Evolutionary conservation across 2,113 vertebrate genomes (phyloP).

Genomic region (Platysteira castanea): DNA sequence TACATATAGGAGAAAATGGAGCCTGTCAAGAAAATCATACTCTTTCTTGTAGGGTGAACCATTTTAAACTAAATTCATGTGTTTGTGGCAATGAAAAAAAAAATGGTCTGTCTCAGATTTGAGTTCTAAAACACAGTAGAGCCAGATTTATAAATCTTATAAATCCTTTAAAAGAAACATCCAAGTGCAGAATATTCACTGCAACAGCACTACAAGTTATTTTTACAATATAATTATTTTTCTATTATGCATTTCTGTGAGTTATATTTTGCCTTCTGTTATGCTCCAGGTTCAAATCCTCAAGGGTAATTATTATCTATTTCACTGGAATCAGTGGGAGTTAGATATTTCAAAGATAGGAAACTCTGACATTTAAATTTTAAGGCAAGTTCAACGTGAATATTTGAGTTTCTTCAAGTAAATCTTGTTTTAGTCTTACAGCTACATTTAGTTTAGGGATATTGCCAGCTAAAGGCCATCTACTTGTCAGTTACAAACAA

Average conservation of each 20-base stretch:
- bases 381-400: background rate
- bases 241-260: background rate
- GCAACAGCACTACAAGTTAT: background rate
- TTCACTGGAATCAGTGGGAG: conserved; percentile 17
- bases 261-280: conserved; percentile 24
- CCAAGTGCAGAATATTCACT: background rate
- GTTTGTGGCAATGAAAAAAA: background rate
- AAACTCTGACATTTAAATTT: conserved; percentile 5
- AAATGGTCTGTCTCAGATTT: background rate
- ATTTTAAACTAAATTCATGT: background rate
- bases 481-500: background rate
- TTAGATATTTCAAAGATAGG: background rate
- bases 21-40: background rate
- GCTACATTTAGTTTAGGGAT: background rate
- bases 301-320: background rate
- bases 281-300: background rate
- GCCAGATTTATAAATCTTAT: background rate
- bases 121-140: background rate
- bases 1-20: background rate
- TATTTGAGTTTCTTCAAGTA: background rate
- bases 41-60: background rate
- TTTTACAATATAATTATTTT: background rate
- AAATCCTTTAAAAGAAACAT: background rate
- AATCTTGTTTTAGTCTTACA: background rate
- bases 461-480: background rate